These are phyloP conservation scores for Porites lobata DNA, from an alignment of 92 coral and sea anemone genomes.

Conservation along the genomic window DNA sequence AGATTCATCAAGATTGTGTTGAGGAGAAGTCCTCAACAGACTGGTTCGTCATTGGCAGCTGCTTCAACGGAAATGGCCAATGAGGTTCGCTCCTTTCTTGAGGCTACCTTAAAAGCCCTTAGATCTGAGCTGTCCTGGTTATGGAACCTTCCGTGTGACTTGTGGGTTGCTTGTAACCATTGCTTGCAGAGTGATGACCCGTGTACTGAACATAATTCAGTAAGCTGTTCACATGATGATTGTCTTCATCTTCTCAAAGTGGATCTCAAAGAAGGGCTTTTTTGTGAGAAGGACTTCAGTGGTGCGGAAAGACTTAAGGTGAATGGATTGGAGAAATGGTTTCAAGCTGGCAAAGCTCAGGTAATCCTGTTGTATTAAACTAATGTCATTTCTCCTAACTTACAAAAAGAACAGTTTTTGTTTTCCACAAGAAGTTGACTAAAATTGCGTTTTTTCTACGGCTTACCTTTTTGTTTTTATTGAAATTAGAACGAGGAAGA, in stretches of 20 bases:
- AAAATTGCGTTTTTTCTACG: too few relatives aligned
- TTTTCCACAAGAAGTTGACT: too few relatives aligned
- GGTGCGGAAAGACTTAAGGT: not conserved
- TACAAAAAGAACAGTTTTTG: too few relatives aligned
- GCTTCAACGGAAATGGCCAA: not conserved
- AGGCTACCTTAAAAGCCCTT: constrained; percentile 25
- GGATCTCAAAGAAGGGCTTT: not conserved
- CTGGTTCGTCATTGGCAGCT: not conserved
- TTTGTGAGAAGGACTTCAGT: not conserved
- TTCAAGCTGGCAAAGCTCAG: not conserved
- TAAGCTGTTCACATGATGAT: constrained; percentile 36
- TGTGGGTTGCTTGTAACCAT: constrained; percentile 53
- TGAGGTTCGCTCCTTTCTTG: constrained; percentile 26
- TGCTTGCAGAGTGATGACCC: constrained; percentile 20
- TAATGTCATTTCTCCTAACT: too few relatives aligned
- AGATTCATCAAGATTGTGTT: constrained; percentile 73
- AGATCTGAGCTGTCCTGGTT: constrained; percentile 54
- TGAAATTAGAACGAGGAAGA: too few relatives aligned
- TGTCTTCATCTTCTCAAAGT: constrained; percentile 64
- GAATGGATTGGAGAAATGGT: not conserved
- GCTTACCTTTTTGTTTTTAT: too few relatives aligned
- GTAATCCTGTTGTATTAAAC: not conserved
- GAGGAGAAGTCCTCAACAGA: not conserved
- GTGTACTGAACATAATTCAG: constrained; percentile 30
- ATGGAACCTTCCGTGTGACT: constrained; percentile 39